Evolutionary conservation across 2,888 invertebrate species (phyloP), one percentile per base, ranked within the genome.

Genomic region (Chaetoderma sp.): DNA sequence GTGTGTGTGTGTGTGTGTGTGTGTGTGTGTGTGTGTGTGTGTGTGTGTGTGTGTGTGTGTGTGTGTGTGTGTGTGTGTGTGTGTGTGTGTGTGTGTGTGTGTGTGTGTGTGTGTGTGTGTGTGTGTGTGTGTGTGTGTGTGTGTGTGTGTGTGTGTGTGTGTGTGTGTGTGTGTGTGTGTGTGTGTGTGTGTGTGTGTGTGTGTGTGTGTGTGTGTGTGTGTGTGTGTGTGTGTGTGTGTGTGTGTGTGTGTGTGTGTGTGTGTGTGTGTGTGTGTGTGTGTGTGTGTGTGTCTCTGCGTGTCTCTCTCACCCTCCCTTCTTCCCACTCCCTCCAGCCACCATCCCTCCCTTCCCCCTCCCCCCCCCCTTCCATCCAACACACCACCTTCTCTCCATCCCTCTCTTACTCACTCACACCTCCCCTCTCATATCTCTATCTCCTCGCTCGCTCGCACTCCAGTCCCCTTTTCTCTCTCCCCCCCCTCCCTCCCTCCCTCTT

Each of bases 341-440:
- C 56, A 67, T 45, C 45, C 23, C 39, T 28, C 28, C 25, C 28
- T 45, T 25, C 23, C 28, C 27, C 18, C 28, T 42, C 21, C 16
- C 58, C 21, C 25, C 16, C 23, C 32, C 21, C 39, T 42, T 27
- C 18, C 18, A 13, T 28, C 10, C 8, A 13, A 25, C 27, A 25
- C 28, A 39, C 23, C 33, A 33, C 50, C 36, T 52, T 50, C 10
- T 33, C 36, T 32, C 60, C 25, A 50, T 39, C 50, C 36, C 60
- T 60, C 45, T 45, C 28, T 33, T 52, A 33, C 32, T 25, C 28
- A 18, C 60, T 49, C 36, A 33, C 32, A 23, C 36, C 50, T 33
- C 50, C 23, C 32, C 50, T 60, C 25, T 18, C 36, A 23, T 45
- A 25, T 33, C 50, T 30, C 36, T 39, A 50, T 60, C 60, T 50